phyloP scores from a whole-genome alignment of 2,797 vertebrate species.

The Chromobotia macracanthus region DNA sequence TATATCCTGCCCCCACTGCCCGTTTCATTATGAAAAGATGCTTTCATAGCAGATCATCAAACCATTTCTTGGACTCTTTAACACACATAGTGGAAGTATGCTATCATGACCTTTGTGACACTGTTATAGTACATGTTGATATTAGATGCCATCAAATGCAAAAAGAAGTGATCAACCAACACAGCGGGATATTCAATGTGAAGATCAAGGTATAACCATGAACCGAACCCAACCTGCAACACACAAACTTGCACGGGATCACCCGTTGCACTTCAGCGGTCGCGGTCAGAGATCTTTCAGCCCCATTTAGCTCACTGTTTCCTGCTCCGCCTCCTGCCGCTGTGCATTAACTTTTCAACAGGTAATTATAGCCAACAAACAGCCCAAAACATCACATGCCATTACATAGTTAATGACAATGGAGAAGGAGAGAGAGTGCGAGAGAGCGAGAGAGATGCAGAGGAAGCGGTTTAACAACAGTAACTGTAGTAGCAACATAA shows the following conservation, averaged over 20 bases:
- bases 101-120: slow-evolving; percentile 1
- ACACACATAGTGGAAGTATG: too few species aligned
- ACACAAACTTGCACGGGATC: slow-evolving; percentile 11
- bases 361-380: slow-evolving; percentile 68
- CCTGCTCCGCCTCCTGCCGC: slow-evolving; percentile 45
- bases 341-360: slow-evolving; percentile 72
- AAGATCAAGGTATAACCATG: slow-evolving; percentile 37
- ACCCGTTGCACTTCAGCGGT: slow-evolving; percentile 36
- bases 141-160: not conserved
- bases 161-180: not conserved
- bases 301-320: slow-evolving; percentile 64
- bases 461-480: not conserved
- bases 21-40: too few species aligned
- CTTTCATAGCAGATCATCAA: too few species aligned
- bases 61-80: too few species aligned
- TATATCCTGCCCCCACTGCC: too few species aligned
- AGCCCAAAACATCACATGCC: slow-evolving; percentile 56
- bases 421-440: slow-evolving; percentile 22
- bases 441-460: slow-evolving; percentile 11
- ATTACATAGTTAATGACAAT: slow-evolving; percentile 63
- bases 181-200: slow-evolving; percentile 14
- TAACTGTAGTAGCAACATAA: slow-evolving; percentile 11
- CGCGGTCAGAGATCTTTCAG: slow-evolving; percentile 67
- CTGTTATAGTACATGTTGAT: not conserved
- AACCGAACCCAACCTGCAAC: slow-evolving; percentile 1